Base-by-base conservation (phyloP, 1,140 invertebrate genomes). In the Oryctes rhinoceros region DNA sequence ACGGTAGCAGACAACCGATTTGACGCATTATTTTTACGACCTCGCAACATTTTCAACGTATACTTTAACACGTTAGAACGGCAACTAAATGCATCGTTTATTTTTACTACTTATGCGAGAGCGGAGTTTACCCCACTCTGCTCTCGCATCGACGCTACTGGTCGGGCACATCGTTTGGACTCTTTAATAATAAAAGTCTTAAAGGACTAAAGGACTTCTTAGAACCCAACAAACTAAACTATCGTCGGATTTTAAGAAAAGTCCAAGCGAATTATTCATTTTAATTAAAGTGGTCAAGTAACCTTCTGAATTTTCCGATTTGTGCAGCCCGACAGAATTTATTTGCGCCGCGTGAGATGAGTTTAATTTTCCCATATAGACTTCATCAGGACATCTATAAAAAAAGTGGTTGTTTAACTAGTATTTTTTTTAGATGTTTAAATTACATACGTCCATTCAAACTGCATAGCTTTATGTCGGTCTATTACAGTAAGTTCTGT, bases 261-360 rank as follows among this genome's bases (percentile, higher is more conserved):
- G 5, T 35, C 86, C 86, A 4, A 83, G 80, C 10, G 85, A 85
- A 30, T 83, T 84, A 79, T 86, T 86, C 35, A 81, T 81, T 65
- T 83, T 71, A 35, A 87, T 82, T 4, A 85, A 62, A 20, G 76
- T 79, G 13, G 76, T 44, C 24, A 87, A 71, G 7, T 71, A 71
- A 11, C 13, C 35, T 71, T 35, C 65, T 9, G 65, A 35, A 13
- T 24, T 24, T 35, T 59, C 15, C 3, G n/a, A 35, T 7, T 20
- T 13, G 39, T 76, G 47, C 3, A 39, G 37, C 75, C 75, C 44
- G 4, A 48, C 11, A 18, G 0, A 18, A 20, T 49, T 24, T 7
- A 76, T n/a, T 20, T 39, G 39, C 10, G 6, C 11, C 18, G 20
- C 5, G 24, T 76, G 47, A 11, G 75, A 76, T n/a, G n/a, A 3